phyloP scores from a whole-genome alignment of 2,113 vertebrate genomes.

The Gymnobelideus leadbeateri region DNA sequence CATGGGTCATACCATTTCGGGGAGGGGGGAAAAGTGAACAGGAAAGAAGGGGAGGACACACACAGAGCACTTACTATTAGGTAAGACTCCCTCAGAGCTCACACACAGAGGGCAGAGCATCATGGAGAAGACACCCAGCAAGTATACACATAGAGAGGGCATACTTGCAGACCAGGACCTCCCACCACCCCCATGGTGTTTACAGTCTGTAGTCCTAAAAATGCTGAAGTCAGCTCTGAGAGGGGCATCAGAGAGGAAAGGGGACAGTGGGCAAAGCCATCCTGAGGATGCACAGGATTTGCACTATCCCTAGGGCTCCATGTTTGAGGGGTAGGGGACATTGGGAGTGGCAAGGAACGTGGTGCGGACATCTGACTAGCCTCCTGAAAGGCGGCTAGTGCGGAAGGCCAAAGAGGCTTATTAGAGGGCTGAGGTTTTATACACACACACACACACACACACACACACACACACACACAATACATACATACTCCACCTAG shows the following conservation, averaged over 20 bases:
- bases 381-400: neutral
- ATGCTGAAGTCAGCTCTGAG: neutral
- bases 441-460: neutral
- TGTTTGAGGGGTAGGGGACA: neutral
- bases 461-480: neutral
- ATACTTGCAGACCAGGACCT: neutral
- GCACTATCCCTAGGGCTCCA: neutral
- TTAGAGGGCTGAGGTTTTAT: neutral
- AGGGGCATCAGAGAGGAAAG: neutral
- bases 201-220: neutral
- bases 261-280: neutral
- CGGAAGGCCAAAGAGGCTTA: neutral
- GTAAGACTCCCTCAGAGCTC: neutral
- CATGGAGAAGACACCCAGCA: neutral
- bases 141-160: neutral
- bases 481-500: neutral
- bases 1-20: constrained; percentile 55
- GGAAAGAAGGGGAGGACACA: neutral
- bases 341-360: neutral
- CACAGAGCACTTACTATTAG: constrained; percentile 6
- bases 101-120: neutral
- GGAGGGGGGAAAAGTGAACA: constrained; percentile 57
- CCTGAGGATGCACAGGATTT: neutral
- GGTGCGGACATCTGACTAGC: neutral
- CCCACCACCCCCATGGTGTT: neutral